Percentiles rank a stretch among this genome's conserved stretches.
phyloP scores from a whole-genome alignment of 2,113 vertebrate species.

The Mustelus asterias region DNA sequence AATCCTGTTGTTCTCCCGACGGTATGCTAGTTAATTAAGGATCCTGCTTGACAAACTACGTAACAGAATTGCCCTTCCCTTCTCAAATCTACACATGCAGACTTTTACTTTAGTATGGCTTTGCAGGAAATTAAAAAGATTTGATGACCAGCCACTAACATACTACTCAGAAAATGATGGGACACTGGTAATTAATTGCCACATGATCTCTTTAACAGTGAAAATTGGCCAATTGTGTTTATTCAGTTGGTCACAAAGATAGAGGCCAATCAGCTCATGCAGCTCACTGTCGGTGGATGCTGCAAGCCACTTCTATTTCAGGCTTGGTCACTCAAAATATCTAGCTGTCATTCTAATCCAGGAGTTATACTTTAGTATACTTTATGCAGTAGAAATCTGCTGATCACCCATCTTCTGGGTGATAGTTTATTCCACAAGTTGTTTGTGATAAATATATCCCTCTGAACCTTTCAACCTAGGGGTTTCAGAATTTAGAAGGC shows the following conservation, averaged over 20 bases:
- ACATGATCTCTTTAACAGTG: not conserved
- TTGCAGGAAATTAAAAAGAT: too few relatives aligned
- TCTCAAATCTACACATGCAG: not conserved
- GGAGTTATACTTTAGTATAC: not conserved
- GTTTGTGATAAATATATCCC: not conserved
- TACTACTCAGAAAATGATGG: not conserved
- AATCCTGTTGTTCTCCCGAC: not conserved
- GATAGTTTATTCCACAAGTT: not conserved
- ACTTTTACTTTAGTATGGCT: not conserved
- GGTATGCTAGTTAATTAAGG: not conserved
- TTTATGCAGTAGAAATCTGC: not conserved
- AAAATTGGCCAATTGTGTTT: not conserved
- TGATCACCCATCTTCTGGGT: too few relatives aligned
- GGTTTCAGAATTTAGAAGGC: not conserved
- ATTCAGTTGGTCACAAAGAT: not conserved
- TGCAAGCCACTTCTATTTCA: not conserved
- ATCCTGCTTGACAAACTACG: not conserved
- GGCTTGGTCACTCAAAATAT: too few relatives aligned
- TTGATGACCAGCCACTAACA: not conserved
- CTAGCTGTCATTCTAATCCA: not conserved
- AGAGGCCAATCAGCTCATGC: not conserved
- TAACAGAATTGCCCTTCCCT: too few relatives aligned
- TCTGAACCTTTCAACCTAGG: not conserved
- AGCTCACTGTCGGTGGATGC: not conserved
- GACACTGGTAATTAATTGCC: not conserved